Evolutionary conservation across 2,888 invertebrate genomes (phyloP).

Genomic region (Chymomyza fuscimana): DNA sequence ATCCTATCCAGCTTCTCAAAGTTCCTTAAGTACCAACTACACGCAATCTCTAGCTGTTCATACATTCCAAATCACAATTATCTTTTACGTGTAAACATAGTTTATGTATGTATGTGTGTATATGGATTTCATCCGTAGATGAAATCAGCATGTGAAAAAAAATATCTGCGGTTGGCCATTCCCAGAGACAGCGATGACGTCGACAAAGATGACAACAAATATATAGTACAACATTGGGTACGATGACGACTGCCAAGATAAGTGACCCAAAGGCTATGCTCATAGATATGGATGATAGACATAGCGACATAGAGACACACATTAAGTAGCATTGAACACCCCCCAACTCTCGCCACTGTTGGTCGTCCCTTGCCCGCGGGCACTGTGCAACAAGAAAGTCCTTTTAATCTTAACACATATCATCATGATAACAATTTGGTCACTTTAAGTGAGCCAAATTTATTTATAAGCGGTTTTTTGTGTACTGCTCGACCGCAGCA

Average conservation of each 20-base stretch:
- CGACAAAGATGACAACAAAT: slow-evolving; percentile 8
- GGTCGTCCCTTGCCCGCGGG: slow-evolving; percentile 27
- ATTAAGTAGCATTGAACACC: background rate
- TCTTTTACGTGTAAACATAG: background rate
- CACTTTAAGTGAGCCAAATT: slow-evolving; percentile 80
- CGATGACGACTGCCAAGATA: background rate
- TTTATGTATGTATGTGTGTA: background rate
- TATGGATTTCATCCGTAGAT: slow-evolving; percentile 34
- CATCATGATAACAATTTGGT: slow-evolving; percentile 79
- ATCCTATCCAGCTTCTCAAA: no score
- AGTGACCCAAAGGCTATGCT: slow-evolving; percentile 4
- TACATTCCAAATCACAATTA: background rate
- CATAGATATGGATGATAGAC: background rate
- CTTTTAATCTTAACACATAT: slow-evolving; percentile 79
- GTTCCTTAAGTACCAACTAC: no score
- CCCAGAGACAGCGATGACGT: slow-evolving; percentile 17
- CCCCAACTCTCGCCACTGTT: background rate
- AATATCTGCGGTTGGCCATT: slow-evolving; percentile 53
- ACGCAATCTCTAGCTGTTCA: background rate
- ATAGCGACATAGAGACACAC: background rate
- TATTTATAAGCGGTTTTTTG: slow-evolving; percentile 77
- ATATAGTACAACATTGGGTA: background rate
- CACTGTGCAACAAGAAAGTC: slow-evolving; percentile 74
- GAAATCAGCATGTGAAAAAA: slow-evolving; percentile 74
- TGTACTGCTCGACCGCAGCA: slow-evolving; percentile 12